A percentile compares a stretch with the other conserved stretches of the same genome.
phyloP scores from a whole-genome alignment of 2,797 vertebrate species.

The Clarias laeviceps region DNA sequence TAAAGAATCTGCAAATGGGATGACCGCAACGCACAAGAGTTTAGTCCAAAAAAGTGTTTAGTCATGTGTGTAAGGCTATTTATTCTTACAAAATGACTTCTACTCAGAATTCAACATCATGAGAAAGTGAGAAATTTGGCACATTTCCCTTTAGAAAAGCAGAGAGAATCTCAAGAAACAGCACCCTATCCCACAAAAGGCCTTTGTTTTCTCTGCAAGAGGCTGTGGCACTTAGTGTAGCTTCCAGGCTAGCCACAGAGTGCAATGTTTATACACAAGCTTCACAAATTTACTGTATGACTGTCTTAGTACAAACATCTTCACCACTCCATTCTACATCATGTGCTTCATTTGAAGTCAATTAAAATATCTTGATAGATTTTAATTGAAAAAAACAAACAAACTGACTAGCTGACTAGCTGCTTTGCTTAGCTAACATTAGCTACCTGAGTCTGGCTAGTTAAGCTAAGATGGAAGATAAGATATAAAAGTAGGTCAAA shows the following conservation, averaged over 20 bases:
- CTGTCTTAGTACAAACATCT: conserved; percentile 41
- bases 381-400: too few relatives aligned
- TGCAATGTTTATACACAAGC: conserved; percentile 72
- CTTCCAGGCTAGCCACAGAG: conserved; percentile 69
- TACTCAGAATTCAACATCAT: background rate
- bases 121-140: conserved; percentile 3
- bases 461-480: background rate
- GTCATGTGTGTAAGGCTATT: background rate
- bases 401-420: background rate
- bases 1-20: background rate
- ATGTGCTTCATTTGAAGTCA: background rate
- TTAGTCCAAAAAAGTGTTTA: background rate
- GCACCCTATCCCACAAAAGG: conserved; percentile 63
- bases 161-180: conserved; percentile 45
- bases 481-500: background rate
- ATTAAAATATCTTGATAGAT: background rate
- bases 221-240: conserved; percentile 67
- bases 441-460: background rate
- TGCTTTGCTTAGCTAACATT: background rate
- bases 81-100: background rate
- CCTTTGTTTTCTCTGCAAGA: conserved; percentile 62
- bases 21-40: background rate
- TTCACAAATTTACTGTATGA: conserved; percentile 52
- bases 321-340: background rate
- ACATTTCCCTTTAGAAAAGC: background rate